Evolutionary conservation across 2,888 invertebrate species (phyloP).

Genomic region (Silvanus unidentatus): DNA sequence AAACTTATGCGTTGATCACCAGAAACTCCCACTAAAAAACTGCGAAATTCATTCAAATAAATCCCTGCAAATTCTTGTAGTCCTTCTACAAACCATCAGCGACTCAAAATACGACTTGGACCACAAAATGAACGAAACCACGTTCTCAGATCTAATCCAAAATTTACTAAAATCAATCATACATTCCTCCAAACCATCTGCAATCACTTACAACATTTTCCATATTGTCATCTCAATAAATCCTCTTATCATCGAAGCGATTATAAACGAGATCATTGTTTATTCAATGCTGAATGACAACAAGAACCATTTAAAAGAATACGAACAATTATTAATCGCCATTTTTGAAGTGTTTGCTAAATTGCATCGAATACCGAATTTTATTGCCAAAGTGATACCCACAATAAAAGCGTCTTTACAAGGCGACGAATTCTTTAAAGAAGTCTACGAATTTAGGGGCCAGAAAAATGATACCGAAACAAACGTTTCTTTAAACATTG

Average conservation of each 20-base stretch:
- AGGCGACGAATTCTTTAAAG: conserved; percentile 9
- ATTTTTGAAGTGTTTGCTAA: conserved; percentile 39
- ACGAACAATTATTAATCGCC: conserved; percentile 31
- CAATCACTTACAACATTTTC: conserved; percentile 31
- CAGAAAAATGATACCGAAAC: conserved; percentile 10
- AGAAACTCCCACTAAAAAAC: too few relatives aligned
- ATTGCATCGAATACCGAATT: conserved; percentile 38
- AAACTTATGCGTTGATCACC: background rate
- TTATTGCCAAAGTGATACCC: conserved; percentile 36
- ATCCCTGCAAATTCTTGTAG: conserved; percentile 27
- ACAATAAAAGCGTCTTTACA: conserved; percentile 28
- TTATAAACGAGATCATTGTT: conserved; percentile 29
- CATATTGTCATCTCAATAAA: conserved; percentile 30
- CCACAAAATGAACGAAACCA: conserved; percentile 27
- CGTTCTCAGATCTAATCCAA: conserved; percentile 31
- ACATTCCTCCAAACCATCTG: conserved; percentile 24
- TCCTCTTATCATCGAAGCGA: conserved; percentile 37
- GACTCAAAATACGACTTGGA: conserved; percentile 22
- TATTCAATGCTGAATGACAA: conserved; percentile 32
- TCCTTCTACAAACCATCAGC: conserved; percentile 23
- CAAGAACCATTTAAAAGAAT: conserved; percentile 19
- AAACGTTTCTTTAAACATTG: conserved; percentile 17
- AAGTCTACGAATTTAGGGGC: conserved; percentile 21
- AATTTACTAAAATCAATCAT: conserved; percentile 31
- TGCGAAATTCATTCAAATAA: conserved; percentile 23